Base-by-base conservation (phyloP, 1,140 invertebrate species). In the Spodoptera frugiperda region DNA sequence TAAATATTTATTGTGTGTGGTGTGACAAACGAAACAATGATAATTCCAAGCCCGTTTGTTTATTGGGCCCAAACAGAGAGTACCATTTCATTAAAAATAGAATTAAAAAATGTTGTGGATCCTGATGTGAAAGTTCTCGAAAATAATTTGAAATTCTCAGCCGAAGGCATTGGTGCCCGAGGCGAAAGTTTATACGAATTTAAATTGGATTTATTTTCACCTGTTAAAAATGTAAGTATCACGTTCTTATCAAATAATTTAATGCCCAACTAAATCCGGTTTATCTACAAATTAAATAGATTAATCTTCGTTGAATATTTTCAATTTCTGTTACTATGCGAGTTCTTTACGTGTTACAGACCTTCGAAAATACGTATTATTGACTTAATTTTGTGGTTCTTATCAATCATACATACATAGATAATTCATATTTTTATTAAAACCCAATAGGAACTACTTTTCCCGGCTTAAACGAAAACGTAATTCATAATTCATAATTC, bases 21-120 rank as follows among this genome's bases (percentile, higher is more conserved):
- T 21, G 53, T 15, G 21, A 51, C 5, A 15, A n/a, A 21, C 39
- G 53, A 17, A 54, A 80, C 48, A 83, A 94, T 94, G 93, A 83
- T 89, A 67, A 83, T 89, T 55, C 91, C 96, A 51, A 97, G 96
- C 89, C 98, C 98, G 3, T 98, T 98, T 91, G 97, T 99, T 0
- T 98, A 98, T 91, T 99, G 98, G 98, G 97, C 98, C 12, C 98
- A 99, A 95, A 98, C 97, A 44, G 96, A 96, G 84, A 94, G 95
- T 80, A 95, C 95, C 78, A 89, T 99, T 46, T 96, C 96, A 17
- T 90, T 99, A 10, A 97, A 97, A 93, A 96, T 99, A 72, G 98
- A 98, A 89, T 94, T 99, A 51, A 97, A 96, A 89, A 97, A 98
- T 94, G 97, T 97, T 33, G 94, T 96, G 91, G 91, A 95, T 82